A percentile compares a stretch with the other conserved stretches of the same genome.
Conservation (phyloP, 2,113 vertebrate species). For the Eretmochelys imbricata region DNA sequence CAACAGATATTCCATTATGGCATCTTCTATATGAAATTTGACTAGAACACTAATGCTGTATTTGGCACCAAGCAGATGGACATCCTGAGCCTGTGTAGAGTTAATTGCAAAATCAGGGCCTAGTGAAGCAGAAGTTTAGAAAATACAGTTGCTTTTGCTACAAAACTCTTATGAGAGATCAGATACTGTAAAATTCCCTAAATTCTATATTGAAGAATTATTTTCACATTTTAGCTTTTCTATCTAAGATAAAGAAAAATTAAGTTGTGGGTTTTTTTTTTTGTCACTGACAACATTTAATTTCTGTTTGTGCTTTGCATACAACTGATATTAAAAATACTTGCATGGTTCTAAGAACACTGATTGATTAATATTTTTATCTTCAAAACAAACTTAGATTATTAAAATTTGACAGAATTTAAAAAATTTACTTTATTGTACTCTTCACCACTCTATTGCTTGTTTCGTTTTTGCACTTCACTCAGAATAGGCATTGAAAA, state of each 20-base stretch:
- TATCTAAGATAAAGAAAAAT: background rate
- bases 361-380: background rate
- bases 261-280: background rate
- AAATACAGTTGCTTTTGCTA: background rate
- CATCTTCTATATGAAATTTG: background rate
- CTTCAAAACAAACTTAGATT: background rate
- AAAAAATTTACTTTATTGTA: background rate
- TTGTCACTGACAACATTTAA: background rate
- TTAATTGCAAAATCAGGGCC: background rate
- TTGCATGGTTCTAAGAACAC: background rate
- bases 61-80: background rate
- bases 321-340: background rate
- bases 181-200: background rate
- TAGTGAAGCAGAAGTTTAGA: background rate
- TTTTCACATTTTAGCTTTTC: background rate
- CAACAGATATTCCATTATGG: background rate
- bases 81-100: background rate
- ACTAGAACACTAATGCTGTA: background rate
- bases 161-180: background rate
- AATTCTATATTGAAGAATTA: background rate
- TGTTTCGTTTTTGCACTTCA: background rate
- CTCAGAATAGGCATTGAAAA: background rate
- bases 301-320: background rate
- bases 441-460: background rate
- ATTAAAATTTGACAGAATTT: background rate